phyloP scores from a whole-genome alignment of 2,113 vertebrate genomes.

The Amphiprion ocellaris region DNA sequence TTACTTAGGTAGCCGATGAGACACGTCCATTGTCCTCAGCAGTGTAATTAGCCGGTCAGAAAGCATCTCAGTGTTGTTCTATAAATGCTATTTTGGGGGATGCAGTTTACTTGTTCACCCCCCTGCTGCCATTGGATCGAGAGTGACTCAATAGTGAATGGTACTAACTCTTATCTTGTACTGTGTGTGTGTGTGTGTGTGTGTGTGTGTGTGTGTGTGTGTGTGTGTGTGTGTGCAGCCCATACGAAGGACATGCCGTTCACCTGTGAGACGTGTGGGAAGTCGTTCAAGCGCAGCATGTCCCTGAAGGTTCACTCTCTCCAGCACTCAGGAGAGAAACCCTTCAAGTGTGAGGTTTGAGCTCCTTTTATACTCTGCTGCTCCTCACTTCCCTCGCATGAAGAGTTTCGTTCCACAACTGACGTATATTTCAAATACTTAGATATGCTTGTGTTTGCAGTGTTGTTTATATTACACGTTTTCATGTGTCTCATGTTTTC shows the following conservation, averaged over 20 bases:
- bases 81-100: slow-evolving; percentile 7
- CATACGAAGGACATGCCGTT: slow-evolving; percentile 99
- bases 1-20: slow-evolving; percentile 31
- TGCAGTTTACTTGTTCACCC: slow-evolving; percentile 13
- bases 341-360: slow-evolving; percentile 97
- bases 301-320: slow-evolving; percentile 97
- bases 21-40: slow-evolving; percentile 28
- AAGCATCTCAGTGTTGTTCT: slow-evolving; percentile 10
- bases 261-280: slow-evolving; percentile 98
- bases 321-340: slow-evolving; percentile 98
- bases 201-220: slow-evolving; percentile 15
- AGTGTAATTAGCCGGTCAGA: slow-evolving; percentile 13
- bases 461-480: background rate
- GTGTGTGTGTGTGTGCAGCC: slow-evolving; percentile 83
- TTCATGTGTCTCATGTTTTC: background rate
- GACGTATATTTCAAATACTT: background rate
- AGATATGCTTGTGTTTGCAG: background rate
- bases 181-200: slow-evolving; percentile 21
- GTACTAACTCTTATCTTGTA: slow-evolving; percentile 14
- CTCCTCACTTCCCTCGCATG: slow-evolving; percentile 4
- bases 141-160: slow-evolving; percentile 18
- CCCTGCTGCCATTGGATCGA: slow-evolving; percentile 14
- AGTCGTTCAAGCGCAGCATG: slow-evolving; percentile 99
- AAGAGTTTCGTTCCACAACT: slow-evolving; percentile 4
- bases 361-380: slow-evolving; percentile 32